These are phyloP conservation scores for Myrmophylax atrothorax DNA, from an alignment of 2,113 vertebrate genomes.

Conservation along the genomic window DNA sequence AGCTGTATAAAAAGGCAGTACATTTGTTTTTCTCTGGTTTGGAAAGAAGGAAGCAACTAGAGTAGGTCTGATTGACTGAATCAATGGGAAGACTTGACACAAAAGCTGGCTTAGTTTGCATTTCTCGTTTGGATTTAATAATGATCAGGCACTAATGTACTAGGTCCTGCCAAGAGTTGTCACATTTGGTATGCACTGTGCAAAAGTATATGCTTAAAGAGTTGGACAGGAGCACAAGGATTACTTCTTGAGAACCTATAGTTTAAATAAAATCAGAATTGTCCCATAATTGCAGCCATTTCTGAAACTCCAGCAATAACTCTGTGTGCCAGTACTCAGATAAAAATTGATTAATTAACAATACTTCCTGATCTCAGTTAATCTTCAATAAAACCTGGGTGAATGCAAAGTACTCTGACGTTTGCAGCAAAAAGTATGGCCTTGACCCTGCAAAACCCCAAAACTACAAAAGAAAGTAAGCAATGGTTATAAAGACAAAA, in stretches of 20 bases:
- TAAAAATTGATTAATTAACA: conserved; percentile 12
- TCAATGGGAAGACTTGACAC: not conserved
- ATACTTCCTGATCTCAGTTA: not conserved
- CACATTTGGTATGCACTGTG: not conserved
- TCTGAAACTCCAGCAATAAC: not conserved
- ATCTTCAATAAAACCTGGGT: not conserved
- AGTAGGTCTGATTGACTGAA: not conserved
- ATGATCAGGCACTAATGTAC: not conserved
- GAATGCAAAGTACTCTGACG: not conserved
- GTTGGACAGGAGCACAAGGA: not conserved
- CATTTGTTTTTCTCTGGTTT: not conserved
- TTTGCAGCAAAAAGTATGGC: not conserved
- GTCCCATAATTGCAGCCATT: not conserved
- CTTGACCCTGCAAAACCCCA: not conserved
- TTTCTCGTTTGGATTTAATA: not conserved
- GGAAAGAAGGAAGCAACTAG: not conserved
- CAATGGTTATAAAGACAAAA: not conserved
- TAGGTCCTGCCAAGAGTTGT: not conserved
- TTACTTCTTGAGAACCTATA: not conserved
- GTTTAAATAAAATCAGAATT: not conserved
- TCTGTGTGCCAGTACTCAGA: not conserved
- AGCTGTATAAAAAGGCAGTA: not conserved
- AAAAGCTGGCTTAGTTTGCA: not conserved
- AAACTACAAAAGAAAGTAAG: not conserved
- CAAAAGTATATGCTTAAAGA: not conserved